phyloP scores from a whole-genome alignment of 2,113 vertebrate species.

The Scalopus aquaticus region DNA sequence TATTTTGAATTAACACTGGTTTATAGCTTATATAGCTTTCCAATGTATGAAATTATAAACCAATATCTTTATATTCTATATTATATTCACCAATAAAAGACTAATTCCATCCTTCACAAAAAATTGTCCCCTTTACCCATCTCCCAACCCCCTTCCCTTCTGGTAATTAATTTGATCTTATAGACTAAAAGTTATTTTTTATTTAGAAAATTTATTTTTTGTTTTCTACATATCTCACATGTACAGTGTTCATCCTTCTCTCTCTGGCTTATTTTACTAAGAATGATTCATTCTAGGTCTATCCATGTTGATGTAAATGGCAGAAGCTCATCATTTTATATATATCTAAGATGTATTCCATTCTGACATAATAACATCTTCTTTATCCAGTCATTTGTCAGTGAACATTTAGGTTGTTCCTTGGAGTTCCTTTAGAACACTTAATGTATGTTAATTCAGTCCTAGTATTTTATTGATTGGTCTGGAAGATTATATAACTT shows the following conservation, averaged over 20 bases:
- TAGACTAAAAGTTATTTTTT: not conserved
- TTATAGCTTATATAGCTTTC: not conserved
- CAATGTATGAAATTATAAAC: not conserved
- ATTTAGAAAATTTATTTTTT: not conserved
- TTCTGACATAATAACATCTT: not conserved
- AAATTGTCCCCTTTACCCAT: not conserved
- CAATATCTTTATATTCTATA: not conserved
- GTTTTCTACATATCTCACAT: not conserved
- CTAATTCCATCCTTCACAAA: not conserved
- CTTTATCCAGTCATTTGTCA: not conserved
- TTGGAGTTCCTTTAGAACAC: not conserved
- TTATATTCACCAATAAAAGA: not conserved
- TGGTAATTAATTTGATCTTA: not conserved
- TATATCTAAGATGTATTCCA: not conserved
- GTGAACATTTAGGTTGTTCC: not conserved
- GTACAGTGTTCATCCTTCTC: not conserved
- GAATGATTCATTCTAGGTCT: not conserved
- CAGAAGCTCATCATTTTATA: not conserved
- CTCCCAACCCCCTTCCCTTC: not conserved
- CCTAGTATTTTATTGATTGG: not conserved
- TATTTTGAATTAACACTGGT: not conserved
- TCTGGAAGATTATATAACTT: not conserved
- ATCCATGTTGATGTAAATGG: no score
- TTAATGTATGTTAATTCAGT: not conserved
- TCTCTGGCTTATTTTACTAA: not conserved